phyloP scores from a whole-genome alignment of 2,797 vertebrate species.

The Mormyrops attenuatus region DNA sequence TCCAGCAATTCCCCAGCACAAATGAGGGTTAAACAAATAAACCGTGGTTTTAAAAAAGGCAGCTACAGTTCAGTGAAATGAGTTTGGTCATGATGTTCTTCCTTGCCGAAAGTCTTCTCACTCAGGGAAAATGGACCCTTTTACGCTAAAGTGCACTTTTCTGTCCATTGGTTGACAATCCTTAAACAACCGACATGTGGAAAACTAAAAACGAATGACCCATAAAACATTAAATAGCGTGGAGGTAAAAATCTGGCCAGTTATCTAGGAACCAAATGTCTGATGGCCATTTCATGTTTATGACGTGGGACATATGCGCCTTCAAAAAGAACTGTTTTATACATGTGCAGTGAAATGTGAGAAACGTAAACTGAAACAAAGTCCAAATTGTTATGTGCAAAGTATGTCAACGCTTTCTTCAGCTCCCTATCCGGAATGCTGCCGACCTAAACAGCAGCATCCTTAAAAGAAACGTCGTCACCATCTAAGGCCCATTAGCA shows the following conservation, averaged over 20 bases:
- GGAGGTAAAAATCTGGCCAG: conserved; percentile 28
- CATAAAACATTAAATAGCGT: conserved; percentile 36
- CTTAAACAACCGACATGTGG: conserved; percentile 53
- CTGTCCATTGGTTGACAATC: conserved; percentile 39
- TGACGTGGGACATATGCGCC: neutral
- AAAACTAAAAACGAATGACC: conserved; percentile 32
- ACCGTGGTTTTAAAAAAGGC: conserved; percentile 1
- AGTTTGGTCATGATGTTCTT: conserved; percentile 21
- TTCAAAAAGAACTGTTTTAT: conserved; percentile 17
- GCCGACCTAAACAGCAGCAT: neutral
- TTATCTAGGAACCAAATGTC: conserved; percentile 28
- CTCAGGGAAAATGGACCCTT: conserved; percentile 20
- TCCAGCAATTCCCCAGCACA: conserved; percentile 25
- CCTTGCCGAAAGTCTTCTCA: conserved; percentile 13
- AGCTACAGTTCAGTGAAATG: neutral
- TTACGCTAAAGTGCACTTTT: conserved; percentile 72
- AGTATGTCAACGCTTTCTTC: conserved; percentile 5
- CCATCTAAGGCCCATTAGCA: neutral
- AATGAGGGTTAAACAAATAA: conserved; percentile 17
- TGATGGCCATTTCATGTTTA: conserved; percentile 15
- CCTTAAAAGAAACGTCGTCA: neutral
- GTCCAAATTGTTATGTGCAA: conserved; percentile 22
- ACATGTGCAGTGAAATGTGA: conserved; percentile 18
- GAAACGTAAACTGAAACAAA: conserved; percentile 23
- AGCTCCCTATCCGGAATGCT: neutral